Conservation (phyloP, 2,113 vertebrate genomes). For the Hippocampus abdominalis region DNA sequence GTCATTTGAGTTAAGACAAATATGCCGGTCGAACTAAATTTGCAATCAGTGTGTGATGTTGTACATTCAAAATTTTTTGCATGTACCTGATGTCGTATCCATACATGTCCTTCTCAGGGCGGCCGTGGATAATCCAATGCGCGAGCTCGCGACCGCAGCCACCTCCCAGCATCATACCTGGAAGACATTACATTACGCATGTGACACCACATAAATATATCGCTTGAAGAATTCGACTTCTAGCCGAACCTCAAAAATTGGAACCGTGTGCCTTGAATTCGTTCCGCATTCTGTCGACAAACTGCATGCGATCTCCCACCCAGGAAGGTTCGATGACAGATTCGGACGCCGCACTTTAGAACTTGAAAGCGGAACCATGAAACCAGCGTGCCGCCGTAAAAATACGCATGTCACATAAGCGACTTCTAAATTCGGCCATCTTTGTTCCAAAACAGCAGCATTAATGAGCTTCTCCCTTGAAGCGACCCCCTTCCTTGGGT, state of each 20-base stretch:
- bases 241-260: too few relatives aligned
- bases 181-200: conserved; percentile 7
- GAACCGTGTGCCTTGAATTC: too few relatives aligned
- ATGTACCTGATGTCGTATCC: conserved; percentile 89
- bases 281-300: too few relatives aligned
- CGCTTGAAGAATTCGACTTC: too few relatives aligned
- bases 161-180: conserved; percentile 97
- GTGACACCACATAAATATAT: neutral
- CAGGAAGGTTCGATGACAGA: too few relatives aligned
- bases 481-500: conserved; percentile 20
- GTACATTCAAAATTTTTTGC: too few relatives aligned
- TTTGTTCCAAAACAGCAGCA: conserved; percentile 19
- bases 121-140: conserved; percentile 87
- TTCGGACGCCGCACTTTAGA: too few relatives aligned
- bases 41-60: neutral
- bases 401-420: too few relatives aligned
- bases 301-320: too few relatives aligned
- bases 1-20: too few relatives aligned
- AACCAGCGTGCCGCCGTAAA: too few relatives aligned
- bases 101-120: conserved; percentile 95
- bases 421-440: conserved; percentile 6
- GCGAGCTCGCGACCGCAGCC: conserved; percentile 92
- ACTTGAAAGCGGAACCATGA: too few relatives aligned
- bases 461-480: conserved; percentile 43
- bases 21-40: neutral